Evolutionary conservation across 2,113 vertebrate genomes (phyloP).

Genomic region (Chaetodon auriga): DNA sequence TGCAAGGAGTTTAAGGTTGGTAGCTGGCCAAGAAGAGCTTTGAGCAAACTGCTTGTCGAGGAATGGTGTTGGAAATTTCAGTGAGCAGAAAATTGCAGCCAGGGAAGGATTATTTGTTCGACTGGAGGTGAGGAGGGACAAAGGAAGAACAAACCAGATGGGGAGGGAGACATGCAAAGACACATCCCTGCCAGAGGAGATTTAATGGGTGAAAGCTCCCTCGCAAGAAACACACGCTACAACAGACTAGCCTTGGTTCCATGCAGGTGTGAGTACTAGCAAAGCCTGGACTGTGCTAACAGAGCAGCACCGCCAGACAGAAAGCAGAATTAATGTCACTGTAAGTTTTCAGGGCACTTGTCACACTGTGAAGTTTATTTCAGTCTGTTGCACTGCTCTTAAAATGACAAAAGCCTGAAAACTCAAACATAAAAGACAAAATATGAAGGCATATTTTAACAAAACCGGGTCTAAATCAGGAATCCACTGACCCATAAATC

Average conservation of each 20-base stretch:
- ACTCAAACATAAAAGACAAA: background rate
- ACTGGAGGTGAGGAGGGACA: constrained; percentile 35
- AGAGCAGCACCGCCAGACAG: constrained; percentile 37
- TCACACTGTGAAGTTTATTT: constrained; percentile 2
- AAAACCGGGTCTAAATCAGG: background rate
- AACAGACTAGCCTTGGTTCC: constrained; percentile 26
- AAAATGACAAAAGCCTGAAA: constrained; percentile 14
- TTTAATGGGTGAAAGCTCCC: constrained; percentile 9
- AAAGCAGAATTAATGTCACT: background rate
- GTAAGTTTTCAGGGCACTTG: constrained; percentile 6
- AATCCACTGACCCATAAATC: background rate
- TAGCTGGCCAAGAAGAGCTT: constrained; percentile 46
- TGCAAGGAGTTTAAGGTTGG: constrained; percentile 21
- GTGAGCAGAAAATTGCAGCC: constrained; percentile 51
- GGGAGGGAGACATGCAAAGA: constrained; percentile 55
- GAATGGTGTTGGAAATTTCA: constrained; percentile 31
- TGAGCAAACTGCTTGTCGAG: constrained; percentile 55
- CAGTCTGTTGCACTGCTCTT: background rate
- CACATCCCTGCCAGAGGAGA: constrained; percentile 25
- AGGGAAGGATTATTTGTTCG: constrained; percentile 37
- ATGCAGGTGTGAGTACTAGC: constrained; percentile 45
- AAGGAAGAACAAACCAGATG: constrained; percentile 46
- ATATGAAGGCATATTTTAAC: background rate
- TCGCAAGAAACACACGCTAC: constrained; percentile 16
- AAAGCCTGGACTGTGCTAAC: constrained; percentile 30